Base-by-base conservation (phyloP, 2,797 vertebrate species). In the Gila robusta region DNA sequence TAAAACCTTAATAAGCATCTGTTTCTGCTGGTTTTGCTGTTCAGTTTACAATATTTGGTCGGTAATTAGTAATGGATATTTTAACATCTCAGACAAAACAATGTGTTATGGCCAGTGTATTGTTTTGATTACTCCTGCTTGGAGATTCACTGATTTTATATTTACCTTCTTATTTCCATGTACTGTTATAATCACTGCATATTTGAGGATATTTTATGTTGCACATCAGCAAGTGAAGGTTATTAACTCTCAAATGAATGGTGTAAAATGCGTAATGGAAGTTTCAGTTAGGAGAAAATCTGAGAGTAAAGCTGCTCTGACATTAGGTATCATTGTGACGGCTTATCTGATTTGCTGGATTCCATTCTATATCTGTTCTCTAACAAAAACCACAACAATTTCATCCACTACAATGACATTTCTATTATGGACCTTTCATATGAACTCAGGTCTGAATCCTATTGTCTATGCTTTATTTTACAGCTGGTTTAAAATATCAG, bases 21-120 rank as follows among this genome's bases (percentile, higher is more conserved):
- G 78, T 59, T 32, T 92, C 49, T 92, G 88, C 81, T 93, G 93
- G 93, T 80, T 79, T 69, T 89, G 90, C 54, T 92, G 91, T 44
- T 64, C 37, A 59, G 7, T 28, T 26, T 79, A 79, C 39, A 64
- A 4, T 26, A 26, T 79, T 44, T 79, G 6, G 14, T 59, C 0
- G 28, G 56, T 64, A 17, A 64, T 28, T 16, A 6, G 23, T 0
- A 4, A 92, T 0, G 35, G 91, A 47, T 84, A 84, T 84, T 74
- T 84, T 62, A 28, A 44, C 23, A 54, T n/a, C 2, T 35, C 76
- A 85, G 49, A 64, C 1, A 89, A 19, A 93, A 86, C 84, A 87
- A 86, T 17, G 78, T 93, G 92, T 84, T 19, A 84, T 0, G 90
- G 92, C 12, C 85, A 93, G 72, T 93, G 93, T 76, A 0, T 89